phyloP scores from a whole-genome alignment of 2,797 vertebrate genomes.

The Xenopus petersii region DNA sequence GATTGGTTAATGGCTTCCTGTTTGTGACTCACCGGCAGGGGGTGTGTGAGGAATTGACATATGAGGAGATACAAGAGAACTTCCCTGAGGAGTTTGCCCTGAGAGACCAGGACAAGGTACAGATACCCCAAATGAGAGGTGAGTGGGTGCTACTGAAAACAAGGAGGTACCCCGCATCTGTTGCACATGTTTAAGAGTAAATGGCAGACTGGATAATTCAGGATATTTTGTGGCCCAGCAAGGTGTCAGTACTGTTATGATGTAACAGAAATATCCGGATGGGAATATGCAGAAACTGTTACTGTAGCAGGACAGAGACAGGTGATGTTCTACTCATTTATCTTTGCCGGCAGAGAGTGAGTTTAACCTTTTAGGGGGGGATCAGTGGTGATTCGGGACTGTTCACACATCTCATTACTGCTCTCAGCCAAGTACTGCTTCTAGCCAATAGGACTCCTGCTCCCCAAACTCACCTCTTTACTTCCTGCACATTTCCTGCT shows the following conservation, averaged over 20 bases:
- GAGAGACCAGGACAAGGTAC: slow-evolving; percentile 89
- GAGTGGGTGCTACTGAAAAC: slow-evolving; percentile 1
- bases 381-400: slow-evolving; percentile 85
- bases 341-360: slow-evolving; percentile 87
- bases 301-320: too few relatives aligned
- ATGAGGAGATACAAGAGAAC: slow-evolving; percentile 84
- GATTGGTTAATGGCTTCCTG: too few relatives aligned
- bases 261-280: too few relatives aligned
- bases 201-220: neutral
- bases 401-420: slow-evolving; percentile 61
- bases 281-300: too few relatives aligned
- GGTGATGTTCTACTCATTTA: slow-evolving; percentile 69
- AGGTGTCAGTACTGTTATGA: too few relatives aligned
- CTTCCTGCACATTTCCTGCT: too few relatives aligned
- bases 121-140: slow-evolving; percentile 92
- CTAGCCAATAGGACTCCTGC: too few relatives aligned
- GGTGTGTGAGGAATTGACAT: slow-evolving; percentile 86
- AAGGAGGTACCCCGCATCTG: too few relatives aligned
- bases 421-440: too few relatives aligned
- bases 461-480: too few relatives aligned
- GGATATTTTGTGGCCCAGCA: too few relatives aligned
- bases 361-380: slow-evolving; percentile 82
- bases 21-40: slow-evolving; percentile 61
- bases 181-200: too few relatives aligned
- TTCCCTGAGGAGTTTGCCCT: slow-evolving; percentile 86